phyloP scores from a whole-genome alignment of 2,113 vertebrate species.

The Rhynchomys soricoides region DNA sequence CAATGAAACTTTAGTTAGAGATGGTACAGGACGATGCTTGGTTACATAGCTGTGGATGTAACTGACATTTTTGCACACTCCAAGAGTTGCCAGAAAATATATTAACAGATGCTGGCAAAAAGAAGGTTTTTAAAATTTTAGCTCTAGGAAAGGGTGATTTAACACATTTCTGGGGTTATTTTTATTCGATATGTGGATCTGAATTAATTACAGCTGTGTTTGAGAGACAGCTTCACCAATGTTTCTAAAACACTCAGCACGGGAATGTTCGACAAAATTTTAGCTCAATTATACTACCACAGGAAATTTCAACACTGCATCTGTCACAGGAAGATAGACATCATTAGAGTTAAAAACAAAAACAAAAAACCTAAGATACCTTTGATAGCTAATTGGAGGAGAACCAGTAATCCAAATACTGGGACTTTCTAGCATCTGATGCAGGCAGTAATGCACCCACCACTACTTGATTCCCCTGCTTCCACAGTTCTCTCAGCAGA shows the following conservation, averaged over 20 bases:
- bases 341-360: not conserved
- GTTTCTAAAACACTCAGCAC: not conserved
- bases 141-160: not conserved
- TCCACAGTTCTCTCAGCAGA: not conserved
- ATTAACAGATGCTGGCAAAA: not conserved
- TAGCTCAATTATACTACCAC: not conserved
- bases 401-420: not conserved
- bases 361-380: not conserved
- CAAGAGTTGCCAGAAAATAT: not conserved
- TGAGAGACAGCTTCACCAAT: not conserved
- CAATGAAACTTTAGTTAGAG: not conserved
- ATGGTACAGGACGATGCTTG: not conserved
- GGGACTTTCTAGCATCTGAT: not conserved
- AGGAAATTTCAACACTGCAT: slow-evolving; percentile 7
- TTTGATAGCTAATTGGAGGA: not conserved
- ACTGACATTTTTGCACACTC: slow-evolving; percentile 30
- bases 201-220: not conserved
- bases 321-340: slow-evolving; percentile 4
- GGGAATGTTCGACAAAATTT: not conserved
- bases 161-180: not conserved
- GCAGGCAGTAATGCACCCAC: not conserved
- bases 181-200: slow-evolving; percentile 21
- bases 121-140: slow-evolving; percentile 36
- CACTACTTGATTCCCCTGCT: not conserved
- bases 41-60: not conserved